Evolutionary conservation across 1,140 invertebrate genomes (phyloP).

Genomic region (Papilio helenus): DNA sequence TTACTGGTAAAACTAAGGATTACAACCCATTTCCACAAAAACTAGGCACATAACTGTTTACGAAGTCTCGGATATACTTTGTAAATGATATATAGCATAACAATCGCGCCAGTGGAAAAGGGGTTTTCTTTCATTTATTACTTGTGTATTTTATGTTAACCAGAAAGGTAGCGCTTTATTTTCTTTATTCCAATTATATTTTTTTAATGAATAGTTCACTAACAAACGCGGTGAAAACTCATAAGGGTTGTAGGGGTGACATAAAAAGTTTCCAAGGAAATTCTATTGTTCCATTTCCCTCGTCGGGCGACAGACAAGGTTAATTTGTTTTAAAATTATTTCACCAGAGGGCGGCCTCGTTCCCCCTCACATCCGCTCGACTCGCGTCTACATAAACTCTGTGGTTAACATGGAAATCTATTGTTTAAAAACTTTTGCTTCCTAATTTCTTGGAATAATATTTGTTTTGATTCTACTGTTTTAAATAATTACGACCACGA

Average conservation of each 20-base stretch:
- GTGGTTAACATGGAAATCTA: slow-evolving; percentile 5
- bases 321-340: slow-evolving; percentile 76
- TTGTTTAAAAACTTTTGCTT: slow-evolving; percentile 12
- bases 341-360: slow-evolving; percentile 57
- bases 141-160: background rate
- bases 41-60: too few species aligned
- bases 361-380: slow-evolving; percentile 60
- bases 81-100: too few species aligned
- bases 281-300: slow-evolving; percentile 64
- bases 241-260: slow-evolving; percentile 42
- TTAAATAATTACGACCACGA: background rate
- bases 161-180: background rate
- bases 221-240: slow-evolving; percentile 22
- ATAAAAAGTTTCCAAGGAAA: slow-evolving; percentile 59
- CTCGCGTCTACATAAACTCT: background rate
- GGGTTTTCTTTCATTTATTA: background rate
- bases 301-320: slow-evolving; percentile 64
- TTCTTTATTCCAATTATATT: slow-evolving; percentile 4
- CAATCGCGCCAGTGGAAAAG: background rate
- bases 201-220: slow-evolving; percentile 7
- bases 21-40: too few species aligned
- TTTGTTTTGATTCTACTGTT: background rate
- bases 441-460: background rate
- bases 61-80: too few species aligned
- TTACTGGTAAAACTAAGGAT: too few species aligned